Percentiles rank a stretch among this genome's conserved stretches.
Conservation (phyloP, 2,888 invertebrate genomes). For the Netelia virgata region DNA sequence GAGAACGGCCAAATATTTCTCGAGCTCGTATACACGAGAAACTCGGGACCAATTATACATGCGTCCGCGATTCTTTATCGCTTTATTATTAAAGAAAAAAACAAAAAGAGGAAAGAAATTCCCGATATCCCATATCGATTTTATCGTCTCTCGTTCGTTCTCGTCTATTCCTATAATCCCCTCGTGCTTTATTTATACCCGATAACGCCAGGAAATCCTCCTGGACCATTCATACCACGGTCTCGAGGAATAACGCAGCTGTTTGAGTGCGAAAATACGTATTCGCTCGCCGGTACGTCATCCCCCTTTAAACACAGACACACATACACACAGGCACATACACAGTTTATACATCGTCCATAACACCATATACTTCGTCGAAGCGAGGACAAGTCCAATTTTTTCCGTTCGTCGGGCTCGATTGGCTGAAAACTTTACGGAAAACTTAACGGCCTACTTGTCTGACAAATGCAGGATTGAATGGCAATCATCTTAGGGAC, state of each 20-base stretch:
- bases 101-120: conserved; percentile 6
- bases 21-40: neutral
- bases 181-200: conserved; percentile 51
- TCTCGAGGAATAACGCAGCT: conserved; percentile 56
- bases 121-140: conserved; percentile 51
- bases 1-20: neutral
- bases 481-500: conserved; percentile 11
- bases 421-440: conserved; percentile 52
- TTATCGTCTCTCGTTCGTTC: conserved; percentile 37
- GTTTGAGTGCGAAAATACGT: conserved; percentile 53
- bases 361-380: conserved; percentile 22
- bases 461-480: conserved; percentile 36
- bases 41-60: conserved; percentile 41
- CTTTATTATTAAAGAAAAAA: conserved; percentile 14
- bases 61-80: conserved; percentile 34
- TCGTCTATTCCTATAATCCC: conserved; percentile 20
- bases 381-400: conserved; percentile 52
- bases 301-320: neutral
- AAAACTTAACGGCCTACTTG: conserved; percentile 59
- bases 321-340: too few species aligned
- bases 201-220: conserved; percentile 35
- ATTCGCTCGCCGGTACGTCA: conserved; percentile 32
- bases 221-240: conserved; percentile 38
- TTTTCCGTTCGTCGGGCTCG: conserved; percentile 16
- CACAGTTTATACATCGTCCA: neutral